Evolutionary conservation across 2,113 vertebrate genomes (phyloP).

Genomic region (Archocentrus centrarchus): DNA sequence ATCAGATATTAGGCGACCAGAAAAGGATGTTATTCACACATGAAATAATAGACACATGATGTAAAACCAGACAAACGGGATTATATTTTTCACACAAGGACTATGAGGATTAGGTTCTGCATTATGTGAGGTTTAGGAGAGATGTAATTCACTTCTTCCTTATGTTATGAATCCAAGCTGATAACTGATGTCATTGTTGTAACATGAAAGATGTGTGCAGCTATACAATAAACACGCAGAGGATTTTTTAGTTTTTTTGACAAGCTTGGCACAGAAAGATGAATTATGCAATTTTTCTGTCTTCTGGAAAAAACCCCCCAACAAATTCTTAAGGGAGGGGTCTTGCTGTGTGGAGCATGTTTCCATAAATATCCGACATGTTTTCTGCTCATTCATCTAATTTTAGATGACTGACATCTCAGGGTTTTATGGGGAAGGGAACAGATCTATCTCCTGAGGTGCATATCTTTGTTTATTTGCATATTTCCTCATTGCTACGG

Average conservation of each 20-base stretch:
- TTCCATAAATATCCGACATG: conserved; percentile 58
- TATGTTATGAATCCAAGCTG: conserved; percentile 19
- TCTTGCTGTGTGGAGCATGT: conserved; percentile 16
- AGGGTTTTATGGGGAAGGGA: conserved; percentile 37
- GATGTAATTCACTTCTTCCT: conserved; percentile 18
- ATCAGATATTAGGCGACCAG: conserved; percentile 54
- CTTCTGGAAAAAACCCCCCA: conserved; percentile 25
- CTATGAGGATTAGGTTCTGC: conserved; percentile 30
- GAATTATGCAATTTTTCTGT: conserved; percentile 37
- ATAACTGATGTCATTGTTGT: conserved; percentile 20
- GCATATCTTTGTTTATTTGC: conserved; percentile 18
- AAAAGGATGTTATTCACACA: conserved; percentile 55
- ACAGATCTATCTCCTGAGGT: conserved; percentile 14
- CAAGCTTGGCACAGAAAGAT: conserved; percentile 24
- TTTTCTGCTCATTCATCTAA: conserved; percentile 52
- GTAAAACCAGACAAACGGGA: conserved; percentile 51
- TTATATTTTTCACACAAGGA: conserved; percentile 41
- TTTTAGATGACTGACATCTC: conserved; percentile 60
- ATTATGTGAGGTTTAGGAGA: conserved; percentile 15
- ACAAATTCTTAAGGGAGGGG: conserved; percentile 14
- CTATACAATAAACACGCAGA: neutral
- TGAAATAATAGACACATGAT: conserved; percentile 47
- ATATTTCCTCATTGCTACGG: conserved; percentile 17
- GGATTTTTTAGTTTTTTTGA: conserved; percentile 11
- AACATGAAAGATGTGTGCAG: neutral